Base-by-base conservation (phyloP, 2,113 vertebrate genomes). In the Scytalopus superciliaris region DNA sequence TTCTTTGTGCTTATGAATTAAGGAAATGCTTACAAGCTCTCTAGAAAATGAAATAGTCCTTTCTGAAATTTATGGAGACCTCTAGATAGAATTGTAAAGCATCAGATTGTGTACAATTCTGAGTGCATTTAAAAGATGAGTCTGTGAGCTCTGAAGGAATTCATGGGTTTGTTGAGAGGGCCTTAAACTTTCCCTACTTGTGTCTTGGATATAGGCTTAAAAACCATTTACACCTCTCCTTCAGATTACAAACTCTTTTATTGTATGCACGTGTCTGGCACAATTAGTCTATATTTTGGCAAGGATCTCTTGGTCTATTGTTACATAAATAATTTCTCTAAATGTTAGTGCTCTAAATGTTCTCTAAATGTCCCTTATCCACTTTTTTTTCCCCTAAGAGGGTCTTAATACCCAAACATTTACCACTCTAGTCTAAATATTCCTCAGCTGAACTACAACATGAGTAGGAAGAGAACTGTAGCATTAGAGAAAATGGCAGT, bases 361-460 rank as follows among this genome's bases (percentile, higher is more conserved):
- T 82, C 60, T 82, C 45, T 60, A 69, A 69, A 89, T 62, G 55
- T 55, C 18, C 33, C n/a, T 64, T 35, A 75, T 59, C 15, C 25
- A 2, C 53, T 84, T 73, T 77, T 52, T 86, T 73, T 70, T 76
- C 30, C 30, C 14, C 39, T 64, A 62, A 78, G 42, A 72, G 40
- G 8, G 31, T 68, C 40, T 82, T 78, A 75, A 91, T 89, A 94
- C 40, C 49, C 81, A 96, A 94, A 96, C 66, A 95, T 91, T 91
- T 93, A 87, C 62, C 31, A 49, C 56, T 75, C 3, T 75, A 94
- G 74, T 95, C 89, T 96, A 96, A 96, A 95, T 96, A 95, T 73
- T 72, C 77, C 69, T 94, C 69, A 89, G 53, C 19, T 68, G 66
- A 87, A 91, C 57, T 82, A 52, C 74, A 91, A 33, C 50, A 89